Conservation (phyloP, 2,888 invertebrate species). For the Lathronympha strigana region DNA sequence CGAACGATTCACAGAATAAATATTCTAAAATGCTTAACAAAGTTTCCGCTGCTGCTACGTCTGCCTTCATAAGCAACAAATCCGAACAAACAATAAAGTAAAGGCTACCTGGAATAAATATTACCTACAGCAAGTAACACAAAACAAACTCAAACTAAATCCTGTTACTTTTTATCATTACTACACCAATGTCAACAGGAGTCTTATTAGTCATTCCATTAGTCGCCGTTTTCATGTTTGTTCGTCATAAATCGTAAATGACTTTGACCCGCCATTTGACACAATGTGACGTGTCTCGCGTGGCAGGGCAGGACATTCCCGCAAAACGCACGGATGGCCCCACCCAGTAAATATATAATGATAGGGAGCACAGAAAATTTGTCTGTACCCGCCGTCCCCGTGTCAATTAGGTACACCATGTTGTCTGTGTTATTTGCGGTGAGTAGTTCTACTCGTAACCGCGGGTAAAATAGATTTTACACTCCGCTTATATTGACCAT, state of each 20-base stretch:
- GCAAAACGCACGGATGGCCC: conserved; percentile 16
- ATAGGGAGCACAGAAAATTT: conserved; percentile 6
- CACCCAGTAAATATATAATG: conserved; percentile 27
- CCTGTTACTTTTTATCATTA: no score
- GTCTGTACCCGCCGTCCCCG: background rate
- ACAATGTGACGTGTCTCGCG: conserved; percentile 24
- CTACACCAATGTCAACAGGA: conserved; percentile 5
- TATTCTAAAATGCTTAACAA: no score
- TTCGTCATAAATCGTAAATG: conserved; percentile 37
- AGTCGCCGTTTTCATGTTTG: conserved; percentile 32
- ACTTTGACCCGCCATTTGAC: conserved; percentile 20
- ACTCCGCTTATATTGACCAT: no score
- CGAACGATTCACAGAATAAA: no score
- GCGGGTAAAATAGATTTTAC: no score
- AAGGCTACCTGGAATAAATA: no score
- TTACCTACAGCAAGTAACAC: no score
- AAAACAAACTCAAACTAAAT: no score
- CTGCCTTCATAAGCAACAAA: no score
- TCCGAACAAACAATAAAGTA: no score
- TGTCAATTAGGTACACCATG: background rate
- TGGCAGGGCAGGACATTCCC: conserved; percentile 16
- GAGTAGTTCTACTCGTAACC: background rate
- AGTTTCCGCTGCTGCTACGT: no score
- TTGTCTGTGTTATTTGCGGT: background rate
- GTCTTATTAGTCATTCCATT: conserved; percentile 25